Base-by-base conservation (phyloP, 2,888 invertebrate species). In the Uropetala carovei region DNA sequence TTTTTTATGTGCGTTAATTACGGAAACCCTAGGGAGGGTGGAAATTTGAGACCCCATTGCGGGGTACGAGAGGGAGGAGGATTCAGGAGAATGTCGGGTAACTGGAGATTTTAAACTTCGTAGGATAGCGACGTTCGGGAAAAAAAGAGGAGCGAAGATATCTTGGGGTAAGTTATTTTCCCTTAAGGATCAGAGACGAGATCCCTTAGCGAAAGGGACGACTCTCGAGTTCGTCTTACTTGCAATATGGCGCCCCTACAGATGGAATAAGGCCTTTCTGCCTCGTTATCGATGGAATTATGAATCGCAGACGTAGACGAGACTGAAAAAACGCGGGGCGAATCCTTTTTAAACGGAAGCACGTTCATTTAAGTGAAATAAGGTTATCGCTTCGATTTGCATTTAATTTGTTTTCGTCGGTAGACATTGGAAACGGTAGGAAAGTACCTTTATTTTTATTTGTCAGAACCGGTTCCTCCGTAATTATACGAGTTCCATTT, bases 1-100 rank as follows among this genome's bases (percentile, higher is more conserved):
- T 64, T 27, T 43, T 64, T 43, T 64, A 43, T 30, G 64, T 11
- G 60, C 89, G 89, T 68, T 89, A 89, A 89, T 89, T 89, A 60
- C 60, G 60, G 43, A 64, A 89, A 64, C 60, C 43, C 60, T 9
- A 56, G 64, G 22, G 22, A 13, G 22, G 75, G 75, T 10, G 22
- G 27, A 22, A 75, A 75, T 22, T 11, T 22, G 68, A n/a, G 68
- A 68, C 22, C 75, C 75, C 27, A 13, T 75, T 27, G 13, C 27
- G 9, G 75, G 22, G 18, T 22, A 68, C 18, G 68, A 68, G 13
- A 1, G 9, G 75, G 13, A 75, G 22, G 9, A 68, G 18, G 68
- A 68, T n/a, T 68, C 18, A 9, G 68, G 22, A 68, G 27, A 75
- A 75, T 27, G 27, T 13, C 10, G 22, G 75, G 27, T 75, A 75